A percentile compares a stretch with the other conserved stretches of the same genome.
Evolutionary conservation across 2,797 vertebrate species (phyloP).

Genomic region (Pterois miles): DNA sequence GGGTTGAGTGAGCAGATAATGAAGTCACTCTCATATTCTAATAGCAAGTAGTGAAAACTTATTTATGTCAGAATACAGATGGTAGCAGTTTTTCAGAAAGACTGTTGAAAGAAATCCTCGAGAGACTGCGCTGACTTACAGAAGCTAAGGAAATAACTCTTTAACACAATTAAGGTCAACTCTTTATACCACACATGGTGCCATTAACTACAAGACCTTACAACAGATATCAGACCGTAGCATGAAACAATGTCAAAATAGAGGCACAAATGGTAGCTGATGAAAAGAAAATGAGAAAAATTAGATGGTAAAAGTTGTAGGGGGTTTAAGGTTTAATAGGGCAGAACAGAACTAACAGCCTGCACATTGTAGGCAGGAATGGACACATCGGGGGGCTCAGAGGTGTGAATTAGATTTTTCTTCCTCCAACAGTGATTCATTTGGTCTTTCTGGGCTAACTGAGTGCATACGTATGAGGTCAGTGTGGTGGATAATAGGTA

Average conservation of each 20-base stretch:
- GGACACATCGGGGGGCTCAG: neutral
- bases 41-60: neutral
- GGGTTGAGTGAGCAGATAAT: too few relatives aligned
- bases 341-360: neutral
- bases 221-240: neutral
- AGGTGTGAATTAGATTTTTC: constrained; percentile 14
- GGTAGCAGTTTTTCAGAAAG: too few relatives aligned
- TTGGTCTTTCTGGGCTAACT: constrained; percentile 18
- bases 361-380: neutral
- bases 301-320: neutral
- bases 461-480: constrained; percentile 11
- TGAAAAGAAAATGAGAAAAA: neutral
- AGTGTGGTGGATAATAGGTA: constrained; percentile 19
- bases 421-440: constrained; percentile 15
- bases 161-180: too few relatives aligned
- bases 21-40: neutral
- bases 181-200: neutral
- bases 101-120: neutral
- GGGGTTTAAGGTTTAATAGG: neutral
- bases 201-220: too few relatives aligned
- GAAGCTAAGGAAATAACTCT: too few relatives aligned
- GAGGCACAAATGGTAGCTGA: neutral
- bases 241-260: neutral
- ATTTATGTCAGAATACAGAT: neutral
- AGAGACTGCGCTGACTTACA: too few relatives aligned